phyloP scores from a whole-genome alignment of 35 echinoderm and acorn worm genomes.

The Chiridota heheva region DNA sequence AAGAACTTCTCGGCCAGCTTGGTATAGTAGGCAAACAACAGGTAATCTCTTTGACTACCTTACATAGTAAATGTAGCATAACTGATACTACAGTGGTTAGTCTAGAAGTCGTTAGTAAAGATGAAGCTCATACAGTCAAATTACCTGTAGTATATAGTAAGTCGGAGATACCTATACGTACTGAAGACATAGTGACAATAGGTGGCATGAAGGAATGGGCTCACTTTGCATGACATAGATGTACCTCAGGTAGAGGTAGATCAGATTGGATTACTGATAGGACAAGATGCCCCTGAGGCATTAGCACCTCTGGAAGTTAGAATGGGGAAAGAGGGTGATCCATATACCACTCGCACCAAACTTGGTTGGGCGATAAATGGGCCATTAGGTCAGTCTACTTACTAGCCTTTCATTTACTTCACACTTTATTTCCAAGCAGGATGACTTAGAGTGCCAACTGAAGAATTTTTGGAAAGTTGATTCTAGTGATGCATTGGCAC shows the following conservation, averaged over 20 bases:
- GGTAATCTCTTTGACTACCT: slow-evolving; percentile 27
- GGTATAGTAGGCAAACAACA: slow-evolving; percentile 30
- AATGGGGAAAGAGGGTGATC: slow-evolving; percentile 4
- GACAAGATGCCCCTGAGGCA: slow-evolving; percentile 60
- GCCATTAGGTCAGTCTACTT: slow-evolving; percentile 1
- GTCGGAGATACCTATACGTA: slow-evolving; percentile 32
- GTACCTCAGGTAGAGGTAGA: slow-evolving; percentile 28
- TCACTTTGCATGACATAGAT: slow-evolving; percentile 45
- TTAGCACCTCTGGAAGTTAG: slow-evolving; percentile 33
- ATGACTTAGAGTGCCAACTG: slow-evolving; percentile 21
- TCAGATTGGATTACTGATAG: slow-evolving; percentile 57
- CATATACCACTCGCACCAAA: slow-evolving; percentile 47
- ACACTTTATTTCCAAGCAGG: neutral
- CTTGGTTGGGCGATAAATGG: slow-evolving; percentile 61
- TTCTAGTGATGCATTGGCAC: neutral
- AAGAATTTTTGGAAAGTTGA: slow-evolving; percentile 44
- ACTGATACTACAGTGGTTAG: slow-evolving; percentile 36
- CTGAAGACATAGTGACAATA: slow-evolving; percentile 39
- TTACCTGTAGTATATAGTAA: slow-evolving; percentile 20
- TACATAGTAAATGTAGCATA: slow-evolving; percentile 31
- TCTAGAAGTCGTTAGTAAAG: slow-evolving; percentile 34
- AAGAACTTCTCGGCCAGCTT: slow-evolving; percentile 9
- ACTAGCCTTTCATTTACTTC: neutral
- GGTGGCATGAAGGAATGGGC: slow-evolving; percentile 40
- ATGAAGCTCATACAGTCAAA: slow-evolving; percentile 17